These are phyloP conservation scores for Scelioninae gen. 2 DNA, from an alignment of 2,888 invertebrate species.

Conservation along the genomic window DNA sequence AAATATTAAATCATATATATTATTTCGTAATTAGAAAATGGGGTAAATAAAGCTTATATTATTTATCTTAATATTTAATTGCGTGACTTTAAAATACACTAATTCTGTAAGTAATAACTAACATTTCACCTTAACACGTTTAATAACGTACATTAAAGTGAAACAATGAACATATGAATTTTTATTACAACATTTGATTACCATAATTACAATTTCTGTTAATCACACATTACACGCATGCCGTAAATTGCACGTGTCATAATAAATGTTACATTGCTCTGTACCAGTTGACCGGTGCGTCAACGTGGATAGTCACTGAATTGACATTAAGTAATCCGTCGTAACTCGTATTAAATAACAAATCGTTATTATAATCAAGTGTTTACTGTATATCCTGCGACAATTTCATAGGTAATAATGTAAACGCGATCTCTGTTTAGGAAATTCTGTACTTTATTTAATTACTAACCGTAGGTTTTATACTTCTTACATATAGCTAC, in stretches of 20 bases:
- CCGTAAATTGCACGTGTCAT: not conserved
- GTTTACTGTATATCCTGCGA: not conserved
- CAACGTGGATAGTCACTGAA: slow-evolving; percentile 1
- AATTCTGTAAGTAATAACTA: no score
- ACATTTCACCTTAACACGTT: no score
- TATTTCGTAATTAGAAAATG: no score
- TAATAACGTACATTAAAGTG: no score
- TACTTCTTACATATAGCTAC: not conserved
- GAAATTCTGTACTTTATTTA: not conserved
- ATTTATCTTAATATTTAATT: no score
- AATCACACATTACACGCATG: not conserved
- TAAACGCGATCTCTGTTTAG: slow-evolving; percentile 3
- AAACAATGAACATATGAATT: no score
- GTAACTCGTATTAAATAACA: slow-evolving; percentile 15
- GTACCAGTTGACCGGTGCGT: not conserved
- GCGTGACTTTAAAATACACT: no score
- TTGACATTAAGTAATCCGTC: slow-evolving; percentile 7
- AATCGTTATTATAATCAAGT: no score
- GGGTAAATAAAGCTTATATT: no score
- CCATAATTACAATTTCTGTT: not conserved
- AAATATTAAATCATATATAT: no score
- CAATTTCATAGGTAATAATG: not conserved
- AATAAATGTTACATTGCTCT: not conserved
- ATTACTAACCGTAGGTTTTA: not conserved
- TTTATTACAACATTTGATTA: no score